phyloP scores from a whole-genome alignment of 2,113 vertebrate species.

The Zosterops lateralis region DNA sequence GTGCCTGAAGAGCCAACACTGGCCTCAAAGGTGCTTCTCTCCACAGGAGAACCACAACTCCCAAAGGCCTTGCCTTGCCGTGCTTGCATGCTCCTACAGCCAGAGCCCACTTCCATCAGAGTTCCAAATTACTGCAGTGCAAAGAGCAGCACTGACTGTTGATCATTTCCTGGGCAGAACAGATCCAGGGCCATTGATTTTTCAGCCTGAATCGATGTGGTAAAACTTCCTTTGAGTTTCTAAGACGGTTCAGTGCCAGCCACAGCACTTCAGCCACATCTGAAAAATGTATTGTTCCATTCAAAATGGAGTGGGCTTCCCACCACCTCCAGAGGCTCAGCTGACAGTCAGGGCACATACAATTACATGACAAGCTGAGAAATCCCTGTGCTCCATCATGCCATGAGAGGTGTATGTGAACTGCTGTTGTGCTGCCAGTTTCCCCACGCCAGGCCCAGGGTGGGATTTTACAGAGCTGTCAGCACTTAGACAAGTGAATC shows the following conservation, averaged over 20 bases:
- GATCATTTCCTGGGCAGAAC: neutral
- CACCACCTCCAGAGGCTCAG: neutral
- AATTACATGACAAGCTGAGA: neutral
- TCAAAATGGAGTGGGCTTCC: neutral
- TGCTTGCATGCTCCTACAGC: neutral
- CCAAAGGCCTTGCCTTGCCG: neutral
- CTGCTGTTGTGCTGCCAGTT: neutral
- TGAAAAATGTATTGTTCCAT: neutral
- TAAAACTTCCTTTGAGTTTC: neutral
- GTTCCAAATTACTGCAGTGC: neutral
- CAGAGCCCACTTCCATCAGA: neutral
- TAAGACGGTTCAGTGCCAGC: neutral
- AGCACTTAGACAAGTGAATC: neutral
- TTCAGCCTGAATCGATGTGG: neutral
- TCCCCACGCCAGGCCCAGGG: rapidly evolving
- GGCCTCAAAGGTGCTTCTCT: neutral
- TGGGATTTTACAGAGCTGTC: neutral
- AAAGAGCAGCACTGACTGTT: neutral
- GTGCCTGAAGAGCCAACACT: neutral
- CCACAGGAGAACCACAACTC: neutral
- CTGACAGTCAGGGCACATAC: neutral
- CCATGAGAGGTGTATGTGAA: rapidly evolving
- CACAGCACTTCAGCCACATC: neutral
- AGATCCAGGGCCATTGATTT: neutral
- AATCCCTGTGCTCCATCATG: neutral